Evolutionary conservation across 2,113 vertebrate species (phyloP).

Genomic region (Ictalurus furcatus): DNA sequence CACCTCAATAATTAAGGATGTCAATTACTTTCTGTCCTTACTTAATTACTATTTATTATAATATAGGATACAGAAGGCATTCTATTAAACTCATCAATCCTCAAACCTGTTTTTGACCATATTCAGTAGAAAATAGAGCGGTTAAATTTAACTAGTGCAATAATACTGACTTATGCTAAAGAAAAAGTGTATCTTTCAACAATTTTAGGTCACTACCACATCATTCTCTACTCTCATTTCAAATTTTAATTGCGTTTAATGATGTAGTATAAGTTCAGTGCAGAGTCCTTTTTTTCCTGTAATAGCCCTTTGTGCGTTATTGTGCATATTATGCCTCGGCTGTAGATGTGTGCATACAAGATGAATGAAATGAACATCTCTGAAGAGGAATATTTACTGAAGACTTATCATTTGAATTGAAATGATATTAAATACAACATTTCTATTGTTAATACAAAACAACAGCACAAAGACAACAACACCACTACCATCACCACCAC

Average conservation of each 20-base stretch:
- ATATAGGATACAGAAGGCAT: not conserved
- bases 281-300: not conserved
- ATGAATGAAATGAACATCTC: not conserved
- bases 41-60: slow-evolving; percentile 13
- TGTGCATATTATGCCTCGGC: not conserved
- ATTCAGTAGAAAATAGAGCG: not conserved
- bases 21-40: not conserved
- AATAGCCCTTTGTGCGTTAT: not conserved
- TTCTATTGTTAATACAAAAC: not conserved
- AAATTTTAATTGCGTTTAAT: not conserved
- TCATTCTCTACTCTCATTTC: not conserved
- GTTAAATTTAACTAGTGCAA: not conserved
- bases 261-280: not conserved
- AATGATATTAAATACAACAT: not conserved
- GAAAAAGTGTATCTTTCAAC: not conserved
- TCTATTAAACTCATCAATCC: not conserved
- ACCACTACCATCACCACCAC: not conserved
- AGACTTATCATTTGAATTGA: not conserved
- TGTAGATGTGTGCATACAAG: not conserved
- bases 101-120: slow-evolving; percentile 8
- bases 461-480: not conserved
- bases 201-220: not conserved
- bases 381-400: not conserved
- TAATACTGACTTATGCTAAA: not conserved
- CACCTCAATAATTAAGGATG: not conserved